Conservation (phyloP, 1,140 invertebrate genomes). For the Manduca sexta region DNA sequence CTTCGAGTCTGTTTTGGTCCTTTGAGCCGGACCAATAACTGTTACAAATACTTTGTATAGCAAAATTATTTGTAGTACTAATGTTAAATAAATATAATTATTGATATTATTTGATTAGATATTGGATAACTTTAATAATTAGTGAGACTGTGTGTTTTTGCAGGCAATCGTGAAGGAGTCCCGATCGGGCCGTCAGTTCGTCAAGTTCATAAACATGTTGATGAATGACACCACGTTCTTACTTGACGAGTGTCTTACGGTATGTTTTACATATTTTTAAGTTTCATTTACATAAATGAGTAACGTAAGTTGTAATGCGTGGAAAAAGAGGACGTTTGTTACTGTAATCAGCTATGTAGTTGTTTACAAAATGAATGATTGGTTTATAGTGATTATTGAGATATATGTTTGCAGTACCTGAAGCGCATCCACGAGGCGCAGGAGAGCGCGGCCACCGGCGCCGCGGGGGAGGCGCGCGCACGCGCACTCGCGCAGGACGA, state of each 20-base stretch:
- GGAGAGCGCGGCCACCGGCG: conserved; percentile 74
- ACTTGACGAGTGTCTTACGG: conserved; percentile 89
- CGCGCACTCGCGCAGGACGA: conserved; percentile 92
- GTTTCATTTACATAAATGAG: too few relatives aligned
- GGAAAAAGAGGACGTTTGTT: too few relatives aligned
- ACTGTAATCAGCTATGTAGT: too few relatives aligned
- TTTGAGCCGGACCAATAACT: too few relatives aligned
- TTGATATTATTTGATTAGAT: conserved; percentile 2
- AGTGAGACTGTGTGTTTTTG: conserved; percentile 16
- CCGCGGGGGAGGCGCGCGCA: conserved; percentile 81
- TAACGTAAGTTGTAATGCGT: too few relatives aligned
- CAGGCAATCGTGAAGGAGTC: conserved; percentile 87
- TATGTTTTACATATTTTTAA: conserved; percentile 20
- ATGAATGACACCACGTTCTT: conserved; percentile 99
- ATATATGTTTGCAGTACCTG: conserved; percentile 79
- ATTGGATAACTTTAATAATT: conserved; percentile 1
- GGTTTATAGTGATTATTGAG: background rate
- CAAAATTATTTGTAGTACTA: too few relatives aligned
- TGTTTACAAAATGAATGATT: too few relatives aligned
- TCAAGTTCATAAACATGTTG: conserved; percentile 98
- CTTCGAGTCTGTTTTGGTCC: too few relatives aligned
- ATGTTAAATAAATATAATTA: too few relatives aligned
- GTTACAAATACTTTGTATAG: too few relatives aligned
- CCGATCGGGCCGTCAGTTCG: conserved; percentile 92
- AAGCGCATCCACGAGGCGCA: conserved; percentile 97